These are phyloP conservation scores for Eupleurogrammus muticus DNA, from an alignment of 2,797 vertebrate species.

Conservation along the genomic window DNA sequence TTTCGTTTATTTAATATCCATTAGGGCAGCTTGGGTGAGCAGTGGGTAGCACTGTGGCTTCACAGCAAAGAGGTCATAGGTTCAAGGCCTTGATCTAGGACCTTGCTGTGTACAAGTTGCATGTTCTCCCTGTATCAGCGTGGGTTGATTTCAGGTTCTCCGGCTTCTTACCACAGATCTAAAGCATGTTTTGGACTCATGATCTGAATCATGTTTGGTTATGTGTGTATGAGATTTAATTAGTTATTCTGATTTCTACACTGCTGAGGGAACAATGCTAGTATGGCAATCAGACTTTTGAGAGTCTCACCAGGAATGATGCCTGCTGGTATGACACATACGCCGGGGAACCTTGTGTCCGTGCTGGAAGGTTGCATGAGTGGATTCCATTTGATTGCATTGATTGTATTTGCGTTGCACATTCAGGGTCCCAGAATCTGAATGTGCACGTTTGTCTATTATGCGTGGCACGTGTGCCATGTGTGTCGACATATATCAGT, in stretches of 20 bases:
- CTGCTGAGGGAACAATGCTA: neutral
- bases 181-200: too few relatives aligned
- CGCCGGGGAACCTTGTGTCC: neutral
- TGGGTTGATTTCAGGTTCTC: too few relatives aligned
- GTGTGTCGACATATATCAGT: slow-evolving; percentile 15
- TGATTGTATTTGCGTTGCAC: slow-evolving; percentile 1
- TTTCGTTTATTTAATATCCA: neutral
- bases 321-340: slow-evolving; percentile 17
- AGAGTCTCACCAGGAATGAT: slow-evolving; percentile 27
- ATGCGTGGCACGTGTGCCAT: neutral
- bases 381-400: neutral
- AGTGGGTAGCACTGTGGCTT: too few relatives aligned
- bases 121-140: too few relatives aligned
- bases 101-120: too few relatives aligned
- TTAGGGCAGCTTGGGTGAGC: too few relatives aligned
- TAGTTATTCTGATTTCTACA: neutral
- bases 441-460: neutral
- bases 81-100: too few relatives aligned
- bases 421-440: neutral
- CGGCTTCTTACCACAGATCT: too few relatives aligned
- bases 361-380: slow-evolving; percentile 4
- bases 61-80: too few relatives aligned
- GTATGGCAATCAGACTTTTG: neutral
- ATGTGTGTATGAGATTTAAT: neutral
- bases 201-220: neutral